phyloP scores from a whole-genome alignment of 1,140 invertebrate species.

The Sycophila sp. region DNA sequence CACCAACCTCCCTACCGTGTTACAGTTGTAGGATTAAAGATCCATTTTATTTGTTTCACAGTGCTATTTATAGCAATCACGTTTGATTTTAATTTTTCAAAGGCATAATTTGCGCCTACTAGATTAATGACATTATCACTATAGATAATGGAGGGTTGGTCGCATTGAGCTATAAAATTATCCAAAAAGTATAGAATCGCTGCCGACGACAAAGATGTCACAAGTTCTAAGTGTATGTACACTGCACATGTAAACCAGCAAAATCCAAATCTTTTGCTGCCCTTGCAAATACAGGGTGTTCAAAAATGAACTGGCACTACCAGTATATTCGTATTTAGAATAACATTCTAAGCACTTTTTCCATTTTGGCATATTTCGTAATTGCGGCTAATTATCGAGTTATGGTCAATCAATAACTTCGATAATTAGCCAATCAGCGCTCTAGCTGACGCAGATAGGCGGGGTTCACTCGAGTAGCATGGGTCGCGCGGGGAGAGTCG shows the following conservation, averaged over 20 bases:
- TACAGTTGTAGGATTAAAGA: constrained; percentile 59
- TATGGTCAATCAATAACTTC: too few relatives aligned
- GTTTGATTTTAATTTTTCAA: constrained; percentile 49
- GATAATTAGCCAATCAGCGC: too few relatives aligned
- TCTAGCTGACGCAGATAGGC: too few relatives aligned
- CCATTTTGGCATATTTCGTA: too few relatives aligned
- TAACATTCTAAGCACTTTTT: too few relatives aligned
- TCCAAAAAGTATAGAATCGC: constrained; percentile 40
- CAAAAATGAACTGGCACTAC: too few relatives aligned
- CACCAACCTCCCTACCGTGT: constrained; percentile 56
- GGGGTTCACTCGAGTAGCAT: too few relatives aligned
- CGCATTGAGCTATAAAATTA: constrained; percentile 43
- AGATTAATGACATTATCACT: constrained; percentile 61
- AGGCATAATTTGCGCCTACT: constrained; percentile 45
- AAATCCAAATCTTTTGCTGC: constrained; percentile 43
- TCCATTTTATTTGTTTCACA: constrained; percentile 51
- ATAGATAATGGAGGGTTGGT: constrained; percentile 53
- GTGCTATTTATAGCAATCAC: constrained; percentile 36
- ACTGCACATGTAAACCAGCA: constrained; percentile 48
- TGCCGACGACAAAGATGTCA: constrained; percentile 40
- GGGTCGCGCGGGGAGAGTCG: too few relatives aligned
- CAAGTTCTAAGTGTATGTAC: constrained; percentile 50
- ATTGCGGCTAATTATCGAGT: too few relatives aligned
- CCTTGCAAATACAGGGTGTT: constrained; percentile 39
- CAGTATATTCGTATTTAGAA: too few relatives aligned